Base-by-base conservation (phyloP, 2,113 vertebrate genomes). In the Microcebus jonahi region DNA sequence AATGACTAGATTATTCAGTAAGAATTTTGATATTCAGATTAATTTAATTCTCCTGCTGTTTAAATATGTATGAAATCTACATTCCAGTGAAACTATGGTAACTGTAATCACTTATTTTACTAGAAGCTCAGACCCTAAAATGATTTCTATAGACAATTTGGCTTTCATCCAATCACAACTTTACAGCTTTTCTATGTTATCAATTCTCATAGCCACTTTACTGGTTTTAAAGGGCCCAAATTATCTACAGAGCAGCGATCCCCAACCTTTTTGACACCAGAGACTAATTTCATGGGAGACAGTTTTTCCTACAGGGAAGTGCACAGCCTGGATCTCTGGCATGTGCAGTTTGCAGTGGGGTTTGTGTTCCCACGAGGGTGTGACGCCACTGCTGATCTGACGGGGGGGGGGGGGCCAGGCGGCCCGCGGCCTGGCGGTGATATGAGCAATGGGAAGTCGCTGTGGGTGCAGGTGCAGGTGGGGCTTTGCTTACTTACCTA, bases 141-240 rank as follows among this genome's bases (percentile, higher is more conserved):
- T 97, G 61, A 89, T 94, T 96, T 93, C 45, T 84, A 55, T 8
- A 91, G 91, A 90, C 48, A 92, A 85, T 45, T 36, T 90, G 39
- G 94, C 71, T 92, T 97, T 93, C 65, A 96, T 27, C 21, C 13
- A 83, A 65, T 83, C 21, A 53, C 39, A 92, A 90, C 57, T 96
- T 93, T 48, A 97, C 7, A 65, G 76, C 23, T 95, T 90, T 85
- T 82, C 77, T 91, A 39, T 53, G 15, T 89, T 82, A 83, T 67
- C 68, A 94, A 76, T 83, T 91, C 63, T 86, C 50, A 94, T 3
- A 87, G 53, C 12, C 6, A 93, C 36, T 93, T 83, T 36, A 89
- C 27, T 80, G 29, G 70, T 85, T 90, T 91, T 82, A 95, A 95
- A 97, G 31, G 81, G 34, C 61, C 45, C 55, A 77, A 76, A 71